Percentiles rank a stretch among this genome's conserved stretches.
Conservation (phyloP, 2,797 vertebrate genomes). For the Pipistrellus nathusii region DNA sequence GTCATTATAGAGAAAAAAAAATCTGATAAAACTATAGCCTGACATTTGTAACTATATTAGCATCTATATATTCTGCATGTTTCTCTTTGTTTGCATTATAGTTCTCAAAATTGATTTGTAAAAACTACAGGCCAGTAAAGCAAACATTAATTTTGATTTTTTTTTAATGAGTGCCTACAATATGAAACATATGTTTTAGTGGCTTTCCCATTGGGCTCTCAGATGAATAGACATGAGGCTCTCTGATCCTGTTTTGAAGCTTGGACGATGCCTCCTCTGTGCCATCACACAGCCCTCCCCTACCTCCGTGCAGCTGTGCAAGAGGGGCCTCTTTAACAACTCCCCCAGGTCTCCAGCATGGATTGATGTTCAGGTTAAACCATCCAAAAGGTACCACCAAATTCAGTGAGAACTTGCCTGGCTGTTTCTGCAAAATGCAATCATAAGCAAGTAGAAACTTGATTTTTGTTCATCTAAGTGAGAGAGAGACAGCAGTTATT, state of each 20-base stretch:
- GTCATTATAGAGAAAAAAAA: neutral
- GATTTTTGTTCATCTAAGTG: neutral
- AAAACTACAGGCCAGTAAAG: neutral
- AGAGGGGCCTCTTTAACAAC: neutral
- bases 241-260: neutral
- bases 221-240: neutral
- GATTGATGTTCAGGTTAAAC: neutral
- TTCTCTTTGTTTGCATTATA: slow-evolving; percentile 11
- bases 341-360: neutral
- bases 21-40: neutral
- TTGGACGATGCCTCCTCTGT: neutral
- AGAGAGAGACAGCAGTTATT: neutral
- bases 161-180: neutral
- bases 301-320: fast-evolving
- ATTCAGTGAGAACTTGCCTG: neutral
- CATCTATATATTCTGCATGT: neutral
- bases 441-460: neutral
- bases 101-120: slow-evolving; percentile 30
- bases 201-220: neutral
- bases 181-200: neutral
- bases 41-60: neutral
- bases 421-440: neutral
- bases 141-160: slow-evolving; percentile 13
- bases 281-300: neutral
- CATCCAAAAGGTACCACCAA: neutral